Percentiles rank a stretch among this genome's conserved stretches.
Conservation (phyloP, 2,888 invertebrate species). For the Troides aeacus region DNA sequence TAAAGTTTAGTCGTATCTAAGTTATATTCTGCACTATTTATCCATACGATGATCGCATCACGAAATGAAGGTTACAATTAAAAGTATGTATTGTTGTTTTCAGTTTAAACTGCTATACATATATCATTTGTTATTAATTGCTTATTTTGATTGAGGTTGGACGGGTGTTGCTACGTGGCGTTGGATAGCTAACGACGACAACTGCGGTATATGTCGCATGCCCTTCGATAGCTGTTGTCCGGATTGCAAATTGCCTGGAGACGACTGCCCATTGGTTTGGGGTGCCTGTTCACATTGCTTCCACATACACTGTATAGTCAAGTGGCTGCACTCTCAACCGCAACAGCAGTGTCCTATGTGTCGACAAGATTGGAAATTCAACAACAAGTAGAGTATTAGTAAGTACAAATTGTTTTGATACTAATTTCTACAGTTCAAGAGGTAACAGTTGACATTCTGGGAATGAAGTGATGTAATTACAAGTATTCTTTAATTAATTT, state of each 20-base stretch:
- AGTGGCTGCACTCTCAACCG: slow-evolving; percentile 98
- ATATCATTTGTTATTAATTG: slow-evolving; percentile 4
- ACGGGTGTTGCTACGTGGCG: slow-evolving; percentile 98
- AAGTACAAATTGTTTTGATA: neutral
- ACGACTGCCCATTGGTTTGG: slow-evolving; percentile 99
- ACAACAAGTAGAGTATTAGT: slow-evolving; percentile 81
- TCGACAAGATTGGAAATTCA: slow-evolving; percentile 99
- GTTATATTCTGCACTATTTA: neutral
- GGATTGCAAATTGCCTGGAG: slow-evolving; percentile 97
- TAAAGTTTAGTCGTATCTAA: neutral
- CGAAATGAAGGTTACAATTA: slow-evolving; percentile 82
- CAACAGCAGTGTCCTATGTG: slow-evolving; percentile 97
- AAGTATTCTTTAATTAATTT: too few species aligned
- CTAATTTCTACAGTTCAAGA: neutral
- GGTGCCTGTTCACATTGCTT: slow-evolving; percentile 99
- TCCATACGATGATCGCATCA: slow-evolving; percentile 6
- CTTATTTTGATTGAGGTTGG: slow-evolving; percentile 82
- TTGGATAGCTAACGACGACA: slow-evolving; percentile 99
- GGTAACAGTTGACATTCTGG: neutral
- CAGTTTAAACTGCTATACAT: slow-evolving; percentile 1
- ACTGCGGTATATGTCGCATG: slow-evolving; percentile 99
- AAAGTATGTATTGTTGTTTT: slow-evolving; percentile 68
- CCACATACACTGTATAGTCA: slow-evolving; percentile 99
- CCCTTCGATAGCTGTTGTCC: slow-evolving; percentile 99
- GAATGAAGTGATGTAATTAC: too few species aligned